Base-by-base conservation (phyloP, 2,888 invertebrate genomes). In the Noctua comes region DNA sequence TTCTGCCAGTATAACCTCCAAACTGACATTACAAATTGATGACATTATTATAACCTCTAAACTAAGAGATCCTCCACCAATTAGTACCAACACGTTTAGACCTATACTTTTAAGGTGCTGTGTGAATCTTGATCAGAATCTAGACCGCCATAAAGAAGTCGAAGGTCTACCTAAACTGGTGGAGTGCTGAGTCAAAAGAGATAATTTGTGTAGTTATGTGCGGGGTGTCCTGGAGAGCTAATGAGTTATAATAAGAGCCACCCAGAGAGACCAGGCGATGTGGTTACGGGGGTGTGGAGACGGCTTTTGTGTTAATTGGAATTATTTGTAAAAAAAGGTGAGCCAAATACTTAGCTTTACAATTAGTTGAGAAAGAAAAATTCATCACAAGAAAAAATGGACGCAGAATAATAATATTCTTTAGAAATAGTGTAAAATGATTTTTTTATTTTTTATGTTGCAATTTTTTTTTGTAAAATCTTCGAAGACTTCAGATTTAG, bases 241-340 rank as follows among this genome's bases (percentile, higher is more conserved):
- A 95, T 95, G 95, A 95, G 95, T 95, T 95, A 95, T 95, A 95
- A 94, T 94, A 93, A 93, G 92, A 92, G 86, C 92, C 92, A 91
- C 91, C 91, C 91, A 89, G 90, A 87, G 88, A 87, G 89, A 89
- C 83, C 87, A 85, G 77, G 80, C 77, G 62, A 65, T 77, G 73
- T 43, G 73, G 72, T 46, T 57, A 7, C 1, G 1, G 8, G 66
- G 80, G 46, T 87, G 75, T 91, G 91, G 94, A 93, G 83, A 40
- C 0, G 73, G 89, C 89, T 89, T 90, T 82, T 80, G 64, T 48
- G 10, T 51, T 48, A 24, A 24, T 27, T n/a, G 1, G 6, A 27
- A 24, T 70, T 18, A n/a, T 4, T 18, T 69, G 6, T 24, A 16
- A 13, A 64, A 31, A 31, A 59, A 5, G 21, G 7, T 11, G 8